phyloP scores from a whole-genome alignment of 2,888 invertebrate genomes.

The Griposia aprilina region DNA sequence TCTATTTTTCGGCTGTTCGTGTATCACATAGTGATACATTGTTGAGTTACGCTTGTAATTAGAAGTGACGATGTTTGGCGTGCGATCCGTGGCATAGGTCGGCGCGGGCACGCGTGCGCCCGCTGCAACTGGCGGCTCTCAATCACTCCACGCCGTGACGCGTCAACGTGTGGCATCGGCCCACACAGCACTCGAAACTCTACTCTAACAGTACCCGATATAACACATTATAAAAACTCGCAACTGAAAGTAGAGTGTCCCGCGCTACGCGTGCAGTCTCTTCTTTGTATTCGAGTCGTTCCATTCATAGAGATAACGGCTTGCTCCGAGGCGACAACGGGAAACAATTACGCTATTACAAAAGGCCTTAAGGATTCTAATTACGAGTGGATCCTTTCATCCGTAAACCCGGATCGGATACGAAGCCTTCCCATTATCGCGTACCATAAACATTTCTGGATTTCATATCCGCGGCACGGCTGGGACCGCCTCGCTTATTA shows the following conservation, averaged over 20 bases:
- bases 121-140: conserved; percentile 83
- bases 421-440: conserved; percentile 86
- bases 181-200: conserved; percentile 65
- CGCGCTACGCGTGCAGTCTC: conserved; percentile 77
- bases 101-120: conserved; percentile 73
- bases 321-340: conserved; percentile 84
- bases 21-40: conserved; percentile 76
- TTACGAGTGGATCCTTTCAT: conserved; percentile 85
- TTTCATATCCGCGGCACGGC: conserved; percentile 89
- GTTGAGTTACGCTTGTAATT: conserved; percentile 85
- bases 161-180: conserved; percentile 69
- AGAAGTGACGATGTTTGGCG: conserved; percentile 85
- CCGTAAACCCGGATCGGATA: conserved; percentile 86
- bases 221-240: conserved; percentile 74
- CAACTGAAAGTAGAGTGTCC: conserved; percentile 73
- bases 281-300: conserved; percentile 83
- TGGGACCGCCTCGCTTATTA: conserved; percentile 87
- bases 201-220: conserved; percentile 73
- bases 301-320: conserved; percentile 85
- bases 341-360: conserved; percentile 87
- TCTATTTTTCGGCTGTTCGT: conserved; percentile 70
- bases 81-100: conserved; percentile 82
- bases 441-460: conserved; percentile 89
- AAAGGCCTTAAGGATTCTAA: conserved; percentile 88
- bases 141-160: conserved; percentile 78